Base-by-base conservation (phyloP, 2,797 vertebrate genomes). In the Phrynocephalus vlangalii region DNA sequence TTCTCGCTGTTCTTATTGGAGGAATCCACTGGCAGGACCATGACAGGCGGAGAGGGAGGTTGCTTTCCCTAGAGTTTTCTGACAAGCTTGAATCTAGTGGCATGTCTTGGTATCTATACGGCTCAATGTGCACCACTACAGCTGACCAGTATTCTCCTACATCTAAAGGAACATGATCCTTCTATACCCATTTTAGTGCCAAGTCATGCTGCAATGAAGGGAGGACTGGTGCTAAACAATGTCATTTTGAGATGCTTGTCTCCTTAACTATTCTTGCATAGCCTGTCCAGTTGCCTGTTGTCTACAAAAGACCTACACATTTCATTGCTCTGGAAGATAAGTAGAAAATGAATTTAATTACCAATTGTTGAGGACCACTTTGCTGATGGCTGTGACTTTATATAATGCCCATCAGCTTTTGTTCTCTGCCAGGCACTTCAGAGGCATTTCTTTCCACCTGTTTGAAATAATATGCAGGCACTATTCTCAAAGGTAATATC, bases 401-500 rank as follows among this genome's bases (percentile, higher is more conserved):
- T 66, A n/a, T 3, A 24, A 38, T 86, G 18, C 38, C 28, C 79
- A 20, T 30, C 70, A 44, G 75, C 76, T 70, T 77, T 90, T 86
- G 79, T 87, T 92, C 84, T 90, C 86, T 20, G 20, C 26, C 56
- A 60, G 76, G 82, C n/a, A 89, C 78, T 90, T 92, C 72, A 70
- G 82, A 73, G 83, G 50, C 71, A 79, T 48, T 66, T 50, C 68
- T 33, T 90, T 56, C 52, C 88, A 72, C 70, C 44, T 92, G 73
- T 78, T 90, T n/a, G 75, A 50, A 80, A 88, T 86, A 60, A 86
- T 68, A 75, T 60, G 18, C 30, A 56, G 71, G 5, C 11, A 71
- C 83, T 90, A 90, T 87, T 89, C 79, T 92, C 73, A 82, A 85
- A 91, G 88, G 77, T 33, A 60, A 56, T 70, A 73, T 83, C 52